Percentiles rank a stretch among this genome's conserved stretches.
Conservation (phyloP, 2,113 vertebrate genomes). For the Erpornis zantholeuca region DNA sequence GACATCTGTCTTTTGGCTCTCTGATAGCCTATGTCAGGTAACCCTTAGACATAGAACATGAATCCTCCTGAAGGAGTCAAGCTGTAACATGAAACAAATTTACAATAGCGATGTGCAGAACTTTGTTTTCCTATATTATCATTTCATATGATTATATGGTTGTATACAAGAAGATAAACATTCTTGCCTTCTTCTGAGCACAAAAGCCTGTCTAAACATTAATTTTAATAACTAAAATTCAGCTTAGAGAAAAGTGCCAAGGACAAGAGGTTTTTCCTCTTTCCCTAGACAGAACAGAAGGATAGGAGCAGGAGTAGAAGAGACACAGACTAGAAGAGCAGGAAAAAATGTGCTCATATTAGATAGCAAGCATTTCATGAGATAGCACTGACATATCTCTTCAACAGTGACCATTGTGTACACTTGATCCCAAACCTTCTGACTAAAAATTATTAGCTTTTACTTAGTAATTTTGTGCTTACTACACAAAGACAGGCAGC, state of each 20-base stretch:
- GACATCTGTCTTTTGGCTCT: neutral
- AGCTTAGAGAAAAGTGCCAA: neutral
- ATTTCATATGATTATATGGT: neutral
- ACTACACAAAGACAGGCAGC: neutral
- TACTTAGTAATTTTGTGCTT: neutral
- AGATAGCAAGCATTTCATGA: neutral
- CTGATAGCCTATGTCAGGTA: neutral
- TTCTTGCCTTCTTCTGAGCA: neutral
- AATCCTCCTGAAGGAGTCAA: neutral
- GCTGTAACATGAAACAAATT: neutral
- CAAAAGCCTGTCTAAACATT: neutral
- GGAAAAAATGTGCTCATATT: neutral
- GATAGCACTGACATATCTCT: neutral
- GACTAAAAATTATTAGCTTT: neutral
- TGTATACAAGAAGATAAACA: neutral
- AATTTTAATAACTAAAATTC: neutral
- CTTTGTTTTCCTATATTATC: neutral
- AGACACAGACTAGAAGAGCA: neutral
- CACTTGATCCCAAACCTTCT: neutral
- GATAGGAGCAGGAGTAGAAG: neutral
- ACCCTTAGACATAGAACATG: neutral
- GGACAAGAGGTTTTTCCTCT: neutral
- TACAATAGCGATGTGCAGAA: neutral
- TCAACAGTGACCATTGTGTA: neutral
- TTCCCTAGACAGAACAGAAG: neutral